Evolutionary conservation across 2,113 vertebrate species (phyloP), one percentile per base, ranked within the genome.

Genomic region (Apteryx mantelli): DNA sequence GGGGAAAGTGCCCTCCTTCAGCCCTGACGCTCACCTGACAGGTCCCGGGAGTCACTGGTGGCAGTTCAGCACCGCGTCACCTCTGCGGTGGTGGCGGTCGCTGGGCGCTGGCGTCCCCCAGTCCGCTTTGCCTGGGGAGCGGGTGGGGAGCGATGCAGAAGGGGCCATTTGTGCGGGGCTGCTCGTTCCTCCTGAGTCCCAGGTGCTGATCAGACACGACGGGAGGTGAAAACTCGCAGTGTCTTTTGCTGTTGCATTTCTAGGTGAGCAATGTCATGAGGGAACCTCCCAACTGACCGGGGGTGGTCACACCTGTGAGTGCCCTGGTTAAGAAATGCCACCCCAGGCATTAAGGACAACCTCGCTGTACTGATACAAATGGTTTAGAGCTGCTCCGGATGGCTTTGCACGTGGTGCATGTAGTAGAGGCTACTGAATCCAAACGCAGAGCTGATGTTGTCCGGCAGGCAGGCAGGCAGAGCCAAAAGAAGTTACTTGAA

Each of bases 1-100:
- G 89, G 90, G 92, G 88, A 85, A 89, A 93, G 88, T 44, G 87
- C 83, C 73, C 85, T 52, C 64, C 79, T 88, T 86, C 69, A 80
- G 58, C 69, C 82, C 70, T 32, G 85, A 30, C 12, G 80, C 80
- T 96, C 95, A 82, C 95, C 75, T 34, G 36, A 50, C 58, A 58
- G 64, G 50, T 78, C 70, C 12, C 0, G 0, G 36, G 42, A 69
- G 78, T 40, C 1, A 0, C 80, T 34, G 92, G 36, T 0, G 0
- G 26, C 36, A 69, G 75, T 73, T 75, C 1, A 0, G 3, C 50
- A 32, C 48, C 0, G 4, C 7, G 9, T 16, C 1, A 1, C 52
- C 44, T 19, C 14, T 34, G 44, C 36, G 22, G 42, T n/a, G 24
- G 36, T 56, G 1, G 0, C 7, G 34, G 34, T 68, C 60, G 53